Percentiles rank a stretch among this genome's conserved stretches.
phyloP scores from a whole-genome alignment of 1,140 invertebrate genomes.

The Tetramorium alpestre region DNA sequence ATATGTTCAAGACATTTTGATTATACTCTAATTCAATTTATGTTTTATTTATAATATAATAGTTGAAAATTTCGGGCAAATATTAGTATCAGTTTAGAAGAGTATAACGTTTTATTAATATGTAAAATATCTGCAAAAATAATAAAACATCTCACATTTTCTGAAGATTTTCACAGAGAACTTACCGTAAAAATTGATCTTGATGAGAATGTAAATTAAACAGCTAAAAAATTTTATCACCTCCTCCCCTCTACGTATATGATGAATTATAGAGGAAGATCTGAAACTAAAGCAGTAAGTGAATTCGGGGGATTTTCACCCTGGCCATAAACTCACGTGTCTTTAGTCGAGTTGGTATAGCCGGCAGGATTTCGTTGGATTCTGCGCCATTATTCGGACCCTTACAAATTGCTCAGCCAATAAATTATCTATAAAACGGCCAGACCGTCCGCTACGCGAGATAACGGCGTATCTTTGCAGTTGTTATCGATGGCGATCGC shows the following conservation, averaged over 20 bases:
- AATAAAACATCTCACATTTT: neutral
- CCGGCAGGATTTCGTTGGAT: slow-evolving; percentile 56
- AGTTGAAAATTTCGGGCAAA: neutral
- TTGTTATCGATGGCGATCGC: slow-evolving; percentile 83
- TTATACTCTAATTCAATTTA: neutral
- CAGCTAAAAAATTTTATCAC: slow-evolving; percentile 12
- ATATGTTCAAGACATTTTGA: neutral
- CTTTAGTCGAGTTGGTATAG: slow-evolving; percentile 58
- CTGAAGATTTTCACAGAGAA: neutral
- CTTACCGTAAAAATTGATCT: neutral
- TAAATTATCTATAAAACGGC: slow-evolving; percentile 83
- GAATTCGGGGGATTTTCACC: slow-evolving; percentile 55
- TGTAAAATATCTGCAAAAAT: neutral
- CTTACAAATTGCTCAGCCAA: slow-evolving; percentile 81
- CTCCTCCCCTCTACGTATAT: neutral
- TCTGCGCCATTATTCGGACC: slow-evolving; percentile 69
- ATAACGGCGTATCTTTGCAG: slow-evolving; percentile 82
- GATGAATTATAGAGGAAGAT: slow-evolving; percentile 48
- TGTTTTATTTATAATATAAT: neutral
- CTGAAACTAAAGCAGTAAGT: slow-evolving; percentile 50
- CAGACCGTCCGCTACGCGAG: slow-evolving; percentile 69
- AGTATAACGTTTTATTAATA: neutral
- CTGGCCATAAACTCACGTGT: slow-evolving; percentile 59
- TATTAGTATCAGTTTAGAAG: neutral
- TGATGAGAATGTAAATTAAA: neutral